Evolutionary conservation across 2,888 invertebrate species (phyloP), one percentile per base, ranked within the genome.

Genomic region (Ormyrus pomaceus): DNA sequence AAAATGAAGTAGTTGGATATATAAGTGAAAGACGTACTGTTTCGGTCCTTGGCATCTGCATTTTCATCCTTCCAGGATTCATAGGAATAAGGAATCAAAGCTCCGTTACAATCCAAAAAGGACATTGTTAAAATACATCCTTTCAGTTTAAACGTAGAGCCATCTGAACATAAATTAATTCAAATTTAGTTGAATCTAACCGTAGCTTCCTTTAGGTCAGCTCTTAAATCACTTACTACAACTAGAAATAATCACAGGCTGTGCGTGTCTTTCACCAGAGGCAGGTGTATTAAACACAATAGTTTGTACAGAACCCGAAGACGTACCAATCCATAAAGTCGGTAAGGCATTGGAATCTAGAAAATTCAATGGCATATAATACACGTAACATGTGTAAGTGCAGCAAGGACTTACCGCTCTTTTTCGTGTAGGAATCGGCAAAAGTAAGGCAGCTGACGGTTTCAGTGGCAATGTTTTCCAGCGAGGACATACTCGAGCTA

Each of bases 281-380:
- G 95, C 94, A 85, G 96, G 95, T 84, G 93, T 89, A 90, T 94
- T 95, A 89, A 99, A 94, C 91, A 96, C 95, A 91, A 99, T 95
- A 83, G 98, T 97, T 88, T 99, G 94, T 90, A 98, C 97, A 80
- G 99, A 98, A 87, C 99, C 99, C 87, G 97, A 93, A 91, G 97
- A 98, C 85, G 99, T 99, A 87, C 99, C 99, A 87, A 99, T 95
- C 99, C 99, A 99, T 84, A 99, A 92, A 86, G 98, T 98, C 85
- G 99, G 98, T 89, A 95, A 93, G 86, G 95, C 93, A 91, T 94
- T 94, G 86, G 96, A 95, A 92, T 98, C 98, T 98, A n/a, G 45
- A n/a, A 9, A 58, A 19, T 46, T 68, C 19, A 68, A 68, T 55
- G 7, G 5, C 3, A 45, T 53, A 62, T 11, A 10, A 10, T 59